Base-by-base conservation (phyloP, 2,888 invertebrate species). In the Odontomyia ornata region DNA sequence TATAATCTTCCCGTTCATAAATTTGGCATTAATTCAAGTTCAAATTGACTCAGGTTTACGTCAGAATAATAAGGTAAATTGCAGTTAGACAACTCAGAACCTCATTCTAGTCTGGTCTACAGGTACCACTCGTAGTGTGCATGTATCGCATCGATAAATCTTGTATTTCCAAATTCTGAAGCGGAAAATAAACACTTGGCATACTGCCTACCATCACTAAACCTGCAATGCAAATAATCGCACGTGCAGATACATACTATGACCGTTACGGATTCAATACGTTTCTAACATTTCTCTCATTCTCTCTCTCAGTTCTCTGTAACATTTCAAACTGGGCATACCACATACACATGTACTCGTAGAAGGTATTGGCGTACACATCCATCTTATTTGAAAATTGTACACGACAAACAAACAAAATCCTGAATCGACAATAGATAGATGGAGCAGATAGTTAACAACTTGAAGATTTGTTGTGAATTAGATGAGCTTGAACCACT, bases 401-500 rank as follows among this genome's bases (percentile, higher is more conserved):
- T 64, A 28, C 28, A 27, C 11, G 28, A 3, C 27, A 64, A 64
- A 18, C 64, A 64, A 64, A 64, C 64, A 64, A 64, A 64, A 27
- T 64, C 64, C 64, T 64, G 64, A 64, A 64, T 28, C 27, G 64
- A 64, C 64, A 64, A 28, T 64, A 28, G 64, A 64, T 64, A 27
- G 64, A 64, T 64, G 64, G 30, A 64, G 52, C 18, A 64, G 64
- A 27, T 64, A 64, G 64, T 64, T 64, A 64, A 64, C 64, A 64
- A 28, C 64, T 64, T 27, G 27, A 64, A 64, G 64, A 64, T 64
- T 64, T 64, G 64, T 64, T 64, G 64, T 64, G 64, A 64, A 64
- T 64, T 64, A 64, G 28, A 64, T 64, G 64, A 25, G 64, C 64
- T 28, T 64, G 7, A 3, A 9, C 52, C 13, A 13, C 52, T 9